Evolutionary conservation across 23 tunicate species (phyloP).

Genomic region (Trididemnum clinides): DNA sequence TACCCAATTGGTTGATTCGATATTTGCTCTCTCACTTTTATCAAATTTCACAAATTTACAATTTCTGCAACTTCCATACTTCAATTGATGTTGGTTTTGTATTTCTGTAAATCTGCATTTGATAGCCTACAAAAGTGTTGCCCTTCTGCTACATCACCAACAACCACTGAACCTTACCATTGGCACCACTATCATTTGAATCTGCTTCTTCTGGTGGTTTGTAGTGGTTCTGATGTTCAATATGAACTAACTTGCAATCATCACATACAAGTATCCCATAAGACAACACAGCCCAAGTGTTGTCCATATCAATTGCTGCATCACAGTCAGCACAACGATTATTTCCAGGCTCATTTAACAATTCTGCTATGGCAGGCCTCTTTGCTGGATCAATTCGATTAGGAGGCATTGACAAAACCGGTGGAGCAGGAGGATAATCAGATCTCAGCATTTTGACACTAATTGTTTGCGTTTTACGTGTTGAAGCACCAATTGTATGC

Average conservation of each 20-base stretch:
- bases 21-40: too few relatives aligned
- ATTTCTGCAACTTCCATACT: too few relatives aligned
- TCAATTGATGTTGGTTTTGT: too few relatives aligned
- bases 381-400: constrained; percentile 31
- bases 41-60: too few relatives aligned
- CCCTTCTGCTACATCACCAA: too few relatives aligned
- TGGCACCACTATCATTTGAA: neutral
- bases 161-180: too few relatives aligned
- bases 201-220: constrained; percentile 35
- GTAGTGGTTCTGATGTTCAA: constrained; percentile 77
- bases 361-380: constrained; percentile 7
- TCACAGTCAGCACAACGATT: constrained; percentile 90
- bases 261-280: constrained; percentile 94
- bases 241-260: constrained; percentile 97
- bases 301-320: constrained; percentile 61
- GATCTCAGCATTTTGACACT: constrained; percentile 51
- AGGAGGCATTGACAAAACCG: constrained; percentile 38
- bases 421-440: constrained; percentile 51
- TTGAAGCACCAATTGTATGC: constrained; percentile 62
- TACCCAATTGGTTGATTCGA: too few relatives aligned
- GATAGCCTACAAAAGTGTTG: too few relatives aligned
- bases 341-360: constrained; percentile 76
- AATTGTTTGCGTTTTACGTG: neutral
- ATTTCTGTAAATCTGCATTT: too few relatives aligned
- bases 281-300: constrained; percentile 87